A percentile compares a stretch with the other conserved stretches of the same genome.
These are phyloP conservation scores for Sarcophaga carnaria DNA, from an alignment of 2,888 invertebrate genomes.

Conservation along the genomic window DNA sequence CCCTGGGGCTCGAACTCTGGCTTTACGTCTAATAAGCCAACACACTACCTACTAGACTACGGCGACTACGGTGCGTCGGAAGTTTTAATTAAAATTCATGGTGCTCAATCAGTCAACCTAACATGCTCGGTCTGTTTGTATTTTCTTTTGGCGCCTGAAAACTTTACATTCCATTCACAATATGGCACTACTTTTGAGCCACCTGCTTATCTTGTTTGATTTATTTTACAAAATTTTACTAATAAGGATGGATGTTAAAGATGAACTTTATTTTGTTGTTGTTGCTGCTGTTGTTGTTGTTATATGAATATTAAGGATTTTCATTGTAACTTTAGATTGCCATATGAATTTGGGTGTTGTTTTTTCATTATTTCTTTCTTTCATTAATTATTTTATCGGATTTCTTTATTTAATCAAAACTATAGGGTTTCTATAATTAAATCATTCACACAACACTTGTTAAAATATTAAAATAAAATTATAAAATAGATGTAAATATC, in stretches of 20 bases:
- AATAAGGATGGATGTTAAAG: background rate
- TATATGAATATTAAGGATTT: conserved; percentile 7
- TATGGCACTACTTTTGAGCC: too few relatives aligned
- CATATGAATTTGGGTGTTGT: background rate
- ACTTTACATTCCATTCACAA: too few relatives aligned
- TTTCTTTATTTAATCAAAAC: background rate
- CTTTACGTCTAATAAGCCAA: too few relatives aligned
- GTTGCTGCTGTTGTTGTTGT: background rate
- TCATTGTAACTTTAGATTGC: conserved; percentile 12
- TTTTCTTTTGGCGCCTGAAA: too few relatives aligned
- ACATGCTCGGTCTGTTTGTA: too few relatives aligned
- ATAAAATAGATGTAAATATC: background rate
- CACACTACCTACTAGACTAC: too few relatives aligned
- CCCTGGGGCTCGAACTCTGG: too few relatives aligned
- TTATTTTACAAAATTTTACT: background rate
- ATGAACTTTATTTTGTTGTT: conserved; percentile 1
- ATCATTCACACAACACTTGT: background rate
- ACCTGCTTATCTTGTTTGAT: too few relatives aligned
- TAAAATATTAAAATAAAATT: background rate
- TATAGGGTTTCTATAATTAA: background rate
- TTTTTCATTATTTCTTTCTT: background rate
- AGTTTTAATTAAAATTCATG: too few relatives aligned
- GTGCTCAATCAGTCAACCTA: too few relatives aligned
- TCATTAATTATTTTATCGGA: conserved; percentile 38
- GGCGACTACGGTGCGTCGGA: too few relatives aligned